These are phyloP conservation scores for Gobiocypris rarus DNA, from an alignment of 2,113 vertebrate species.

Conservation along the genomic window DNA sequence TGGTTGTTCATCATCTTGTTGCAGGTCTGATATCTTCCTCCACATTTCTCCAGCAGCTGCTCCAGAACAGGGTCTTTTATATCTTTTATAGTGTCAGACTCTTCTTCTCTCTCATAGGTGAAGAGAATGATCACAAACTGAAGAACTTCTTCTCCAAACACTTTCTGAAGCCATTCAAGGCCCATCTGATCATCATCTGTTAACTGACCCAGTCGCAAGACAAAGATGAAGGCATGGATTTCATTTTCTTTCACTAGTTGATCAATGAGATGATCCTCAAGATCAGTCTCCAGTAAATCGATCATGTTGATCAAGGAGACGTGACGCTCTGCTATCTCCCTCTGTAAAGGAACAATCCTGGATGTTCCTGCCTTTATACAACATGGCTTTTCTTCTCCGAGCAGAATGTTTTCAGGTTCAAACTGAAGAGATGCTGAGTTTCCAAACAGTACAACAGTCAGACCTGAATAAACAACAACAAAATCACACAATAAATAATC, in stretches of 20 bases:
- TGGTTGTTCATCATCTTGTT: too few relatives aligned
- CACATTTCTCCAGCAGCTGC: too few relatives aligned
- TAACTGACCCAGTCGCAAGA: constrained; percentile 16
- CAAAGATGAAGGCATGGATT: constrained; percentile 29
- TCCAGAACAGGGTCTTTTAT: too few relatives aligned
- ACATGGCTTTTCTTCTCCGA: too few relatives aligned
- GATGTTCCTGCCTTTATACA: too few relatives aligned
- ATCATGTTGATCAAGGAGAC: background rate
- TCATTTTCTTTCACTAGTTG: background rate
- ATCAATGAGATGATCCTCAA: background rate
- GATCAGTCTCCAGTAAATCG: background rate
- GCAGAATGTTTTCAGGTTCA: too few relatives aligned
- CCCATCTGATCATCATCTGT: constrained; percentile 6
- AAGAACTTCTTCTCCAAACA: background rate
- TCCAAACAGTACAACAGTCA: too few relatives aligned
- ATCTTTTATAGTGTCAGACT: background rate
- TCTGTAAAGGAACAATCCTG: background rate
- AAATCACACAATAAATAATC: too few relatives aligned
- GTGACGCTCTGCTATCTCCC: background rate
- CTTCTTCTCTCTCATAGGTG: background rate
- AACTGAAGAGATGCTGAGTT: too few relatives aligned
- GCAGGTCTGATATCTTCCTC: too few relatives aligned
- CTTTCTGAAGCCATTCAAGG: constrained; percentile 4
- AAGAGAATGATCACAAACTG: constrained; percentile 28
- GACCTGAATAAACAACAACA: too few relatives aligned